Conservation (phyloP, 2,113 vertebrate species). For the Shinisaurus crocodilurus region DNA sequence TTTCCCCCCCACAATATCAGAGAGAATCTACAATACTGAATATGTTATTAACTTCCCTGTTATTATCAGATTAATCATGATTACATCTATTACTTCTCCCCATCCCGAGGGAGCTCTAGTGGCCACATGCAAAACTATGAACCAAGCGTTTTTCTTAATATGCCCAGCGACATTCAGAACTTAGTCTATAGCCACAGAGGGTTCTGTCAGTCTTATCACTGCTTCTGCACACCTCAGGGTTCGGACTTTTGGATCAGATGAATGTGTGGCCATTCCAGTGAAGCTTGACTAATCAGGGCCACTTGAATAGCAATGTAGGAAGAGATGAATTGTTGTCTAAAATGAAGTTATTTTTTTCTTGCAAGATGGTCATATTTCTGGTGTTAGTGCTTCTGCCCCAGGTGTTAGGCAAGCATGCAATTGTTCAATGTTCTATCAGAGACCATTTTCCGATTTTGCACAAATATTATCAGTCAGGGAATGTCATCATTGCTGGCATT, state of each 20-base stretch:
- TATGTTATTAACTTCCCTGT: background rate
- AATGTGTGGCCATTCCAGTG: background rate
- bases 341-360: no score
- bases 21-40: background rate
- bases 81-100: background rate
- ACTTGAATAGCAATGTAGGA: no score
- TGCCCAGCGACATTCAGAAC: background rate
- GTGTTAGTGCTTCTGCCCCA: no score
- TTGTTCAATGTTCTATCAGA: background rate
- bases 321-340: no score
- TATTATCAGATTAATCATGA: background rate
- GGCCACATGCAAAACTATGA: background rate
- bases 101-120: background rate
- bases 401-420: no score
- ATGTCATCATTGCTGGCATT: background rate
- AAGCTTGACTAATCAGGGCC: no score
- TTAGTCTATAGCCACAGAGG: background rate
- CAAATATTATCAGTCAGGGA: background rate
- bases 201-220: background rate
- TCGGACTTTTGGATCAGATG: background rate
- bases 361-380: no score
- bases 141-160: background rate
- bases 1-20: background rate
- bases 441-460: background rate
- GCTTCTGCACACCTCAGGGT: background rate